phyloP scores from a whole-genome alignment of 2,888 invertebrate genomes.

The Erebia ligea region DNA sequence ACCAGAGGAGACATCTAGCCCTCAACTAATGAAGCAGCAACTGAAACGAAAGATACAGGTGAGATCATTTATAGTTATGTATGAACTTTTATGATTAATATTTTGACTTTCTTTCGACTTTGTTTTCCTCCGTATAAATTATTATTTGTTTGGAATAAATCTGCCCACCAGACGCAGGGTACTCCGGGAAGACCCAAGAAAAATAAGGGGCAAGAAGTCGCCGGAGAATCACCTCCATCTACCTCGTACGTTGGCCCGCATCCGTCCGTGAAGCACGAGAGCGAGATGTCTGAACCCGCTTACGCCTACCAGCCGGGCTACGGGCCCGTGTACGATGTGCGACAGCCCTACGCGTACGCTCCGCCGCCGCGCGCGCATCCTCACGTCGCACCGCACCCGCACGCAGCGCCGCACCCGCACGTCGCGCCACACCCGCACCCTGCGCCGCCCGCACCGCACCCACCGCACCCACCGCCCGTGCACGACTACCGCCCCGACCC shows the following conservation, averaged over 20 bases:
- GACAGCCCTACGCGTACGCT: conserved; percentile 46
- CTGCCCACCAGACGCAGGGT: conserved; percentile 59
- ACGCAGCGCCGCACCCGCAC: conserved; percentile 46
- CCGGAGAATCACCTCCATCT: conserved; percentile 67
- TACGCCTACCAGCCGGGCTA: conserved; percentile 63
- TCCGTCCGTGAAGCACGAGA: conserved; percentile 64
- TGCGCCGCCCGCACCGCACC: conserved; percentile 55
- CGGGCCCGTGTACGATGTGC: conserved; percentile 50
- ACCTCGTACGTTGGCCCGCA: conserved; percentile 65
- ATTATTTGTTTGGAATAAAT: background rate
- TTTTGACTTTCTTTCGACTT: background rate
- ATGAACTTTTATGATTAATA: background rate
- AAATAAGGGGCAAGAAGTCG: conserved; percentile 64
- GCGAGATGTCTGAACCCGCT: conserved; percentile 53
- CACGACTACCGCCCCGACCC: conserved; percentile 70
- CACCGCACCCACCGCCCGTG: conserved; percentile 49
- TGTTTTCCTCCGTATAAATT: background rate
- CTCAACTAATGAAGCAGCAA: conserved; percentile 74
- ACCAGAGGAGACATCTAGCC: conserved; percentile 65
- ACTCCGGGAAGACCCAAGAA: conserved; percentile 76
- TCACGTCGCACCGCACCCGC: conserved; percentile 48
- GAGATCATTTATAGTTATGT: background rate
- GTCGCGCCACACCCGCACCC: conserved; percentile 50
- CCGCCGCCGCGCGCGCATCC: conserved; percentile 51
- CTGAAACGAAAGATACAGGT: conserved; percentile 79